Base-by-base conservation (phyloP, 1,140 invertebrate species). In the Hermetia illucens region DNA sequence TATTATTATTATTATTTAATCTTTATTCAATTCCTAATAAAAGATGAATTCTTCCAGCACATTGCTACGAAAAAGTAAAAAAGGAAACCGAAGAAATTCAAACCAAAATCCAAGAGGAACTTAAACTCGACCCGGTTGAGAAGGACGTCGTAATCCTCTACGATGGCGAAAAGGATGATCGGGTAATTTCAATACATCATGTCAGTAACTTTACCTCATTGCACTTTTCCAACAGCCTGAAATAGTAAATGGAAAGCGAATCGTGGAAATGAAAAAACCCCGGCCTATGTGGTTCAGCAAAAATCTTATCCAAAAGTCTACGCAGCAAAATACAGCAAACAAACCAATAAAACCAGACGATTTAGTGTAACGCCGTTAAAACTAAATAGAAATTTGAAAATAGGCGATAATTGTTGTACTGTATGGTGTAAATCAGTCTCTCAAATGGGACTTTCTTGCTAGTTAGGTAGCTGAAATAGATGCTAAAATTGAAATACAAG, bases 81-180 rank as follows among this genome's bases (percentile, higher is more conserved):
- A 52, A 67, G 35, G 88, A 92, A 69, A 91, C 86, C 0, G 62
- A 76, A 61, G 62, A 66, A 42, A 82, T 91, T 61, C 75, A 86
- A 62, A 65, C 76, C 5, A 68, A 73, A 44, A 87, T 92, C 44
- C 58, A 75, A 51, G 57, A 75, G 29, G 66, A 82, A 47, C 58
- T 87, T 10, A 73, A 75, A 34, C 51, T 82, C 12, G 56, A 70
- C 8, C 79, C 83, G 4, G 69, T 90, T 31, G 82, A 89, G 54
- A 68, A 84, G 53, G 82, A 91, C 61, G 79, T 93, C 2, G 64
- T 86, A 31, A 77, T 91, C 4, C 52, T 90, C 1, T 93, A 91
- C 58, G 68, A 88, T 53, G 78, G 78, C 36, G 88, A 92, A 58
- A 74, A 69, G 48, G 47, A 66, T 15, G 61, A 73, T 21, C 55